Conservation (phyloP, 2,797 vertebrate species). For the Mormyrus proboscirostris region DNA sequence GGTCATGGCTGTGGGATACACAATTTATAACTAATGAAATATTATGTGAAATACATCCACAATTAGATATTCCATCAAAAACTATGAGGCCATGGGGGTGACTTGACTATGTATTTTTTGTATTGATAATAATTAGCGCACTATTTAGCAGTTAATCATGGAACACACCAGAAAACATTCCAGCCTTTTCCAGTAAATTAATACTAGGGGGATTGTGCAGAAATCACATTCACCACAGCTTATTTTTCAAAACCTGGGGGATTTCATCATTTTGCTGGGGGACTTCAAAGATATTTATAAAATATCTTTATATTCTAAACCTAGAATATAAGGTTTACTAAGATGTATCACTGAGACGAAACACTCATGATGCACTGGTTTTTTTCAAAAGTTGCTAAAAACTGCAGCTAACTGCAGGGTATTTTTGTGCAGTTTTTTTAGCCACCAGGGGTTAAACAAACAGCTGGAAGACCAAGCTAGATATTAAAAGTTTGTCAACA, state of each 20-base stretch:
- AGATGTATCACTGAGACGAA: not conserved
- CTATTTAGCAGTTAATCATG: not conserved
- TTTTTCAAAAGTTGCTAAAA: not conserved
- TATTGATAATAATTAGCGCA: not conserved
- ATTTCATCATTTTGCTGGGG: too few species aligned
- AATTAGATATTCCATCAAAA: not conserved
- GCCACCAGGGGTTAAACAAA: not conserved
- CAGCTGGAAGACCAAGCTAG: not conserved
- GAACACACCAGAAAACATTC: not conserved
- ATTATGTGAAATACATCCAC: not conserved
- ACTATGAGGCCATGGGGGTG: not conserved
- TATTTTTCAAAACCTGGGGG: not conserved
- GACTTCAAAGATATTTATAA: not conserved
- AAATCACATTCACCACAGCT: not conserved
- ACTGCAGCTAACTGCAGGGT: not conserved
- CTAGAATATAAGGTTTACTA: not conserved
- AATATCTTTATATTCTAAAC: not conserved
- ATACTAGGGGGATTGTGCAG: not conserved
- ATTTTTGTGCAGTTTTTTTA: not conserved
- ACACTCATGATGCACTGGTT: not conserved
- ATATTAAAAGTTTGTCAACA: constrained; percentile 7
- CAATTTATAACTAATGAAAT: not conserved
- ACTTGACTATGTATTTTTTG: not conserved
- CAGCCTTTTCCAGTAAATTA: not conserved
- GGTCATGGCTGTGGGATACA: not conserved